Evolutionary conservation across 2,797 vertebrate genomes (phyloP), one percentile per base, ranked within the genome.

Genomic region (Emys orbicularis): DNA sequence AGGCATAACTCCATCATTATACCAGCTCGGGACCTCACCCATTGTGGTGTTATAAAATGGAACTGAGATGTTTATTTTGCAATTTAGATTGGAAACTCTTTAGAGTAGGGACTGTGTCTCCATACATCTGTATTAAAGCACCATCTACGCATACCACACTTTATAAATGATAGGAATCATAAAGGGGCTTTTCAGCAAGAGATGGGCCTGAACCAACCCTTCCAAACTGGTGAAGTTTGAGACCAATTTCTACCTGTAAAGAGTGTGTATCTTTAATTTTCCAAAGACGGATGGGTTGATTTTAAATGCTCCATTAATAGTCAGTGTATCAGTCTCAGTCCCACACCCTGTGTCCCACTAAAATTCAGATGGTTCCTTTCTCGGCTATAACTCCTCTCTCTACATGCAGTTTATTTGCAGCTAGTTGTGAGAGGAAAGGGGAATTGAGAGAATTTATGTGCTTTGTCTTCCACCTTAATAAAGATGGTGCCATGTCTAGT

Each of bases 111-210:
- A 65, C 15, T 4, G 81, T 72, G 57, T 56, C 95, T 88, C 56
- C 74, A 74, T 49, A 72, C 13, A 10, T 41, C 37, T 72, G 19
- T 49, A 65, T 56, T 49, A 27, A 85, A 89, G 29, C 41, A 79
- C 12, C 34, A 4, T 18, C 16, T 53, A 12, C 12, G 53, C 0
- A 1, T 49, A 34, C 1, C 1, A 25, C 15, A 31, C 9, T 77
- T 52, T 13, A 87, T 41, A 72, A n/a, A n/a, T 12, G 18, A 68
- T 5, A 44, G 68, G 77, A 57, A 29, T 83, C 18, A 65, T 34
- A 80, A 68, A 1, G 9, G 11, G 11, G 11, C 52, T 57, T 65
- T 90, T 52, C 29, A n/a, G n/a, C 29, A 68, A 57, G 77, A 79
- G 52, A 76, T 18, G 27, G n/a, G 23, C 5, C 44, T 59, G n/a